These are phyloP conservation scores for Ormyrus thymus DNA, from an alignment of 2,888 invertebrate species.

Conservation along the genomic window DNA sequence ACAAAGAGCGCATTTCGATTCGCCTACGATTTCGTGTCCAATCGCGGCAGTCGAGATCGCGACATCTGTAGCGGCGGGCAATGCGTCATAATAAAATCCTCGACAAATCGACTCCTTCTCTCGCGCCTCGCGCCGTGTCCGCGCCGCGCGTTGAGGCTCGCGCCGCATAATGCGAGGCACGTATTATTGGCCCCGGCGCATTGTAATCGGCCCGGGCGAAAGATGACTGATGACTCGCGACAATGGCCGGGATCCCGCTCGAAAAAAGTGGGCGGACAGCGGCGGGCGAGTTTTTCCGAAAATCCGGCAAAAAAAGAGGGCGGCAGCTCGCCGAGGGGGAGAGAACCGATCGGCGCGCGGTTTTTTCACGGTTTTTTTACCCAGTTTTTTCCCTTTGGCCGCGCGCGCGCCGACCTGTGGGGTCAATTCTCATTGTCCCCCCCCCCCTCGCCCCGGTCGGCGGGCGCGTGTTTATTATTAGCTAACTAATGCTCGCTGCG, in stretches of 20 bases:
- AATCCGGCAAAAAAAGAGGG: slow-evolving; percentile 52
- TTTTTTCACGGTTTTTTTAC: slow-evolving; percentile 7
- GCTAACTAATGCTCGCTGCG: slow-evolving; percentile 42
- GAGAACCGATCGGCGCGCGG: background rate
- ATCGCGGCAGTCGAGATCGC: background rate
- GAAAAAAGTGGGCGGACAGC: slow-evolving; percentile 38
- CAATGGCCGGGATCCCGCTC: slow-evolving; percentile 31
- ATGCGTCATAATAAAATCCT: slow-evolving; percentile 74
- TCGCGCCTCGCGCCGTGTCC: too few relatives aligned
- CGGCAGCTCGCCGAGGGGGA: slow-evolving; percentile 25
- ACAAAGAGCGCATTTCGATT: background rate
- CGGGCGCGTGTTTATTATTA: slow-evolving; percentile 52
- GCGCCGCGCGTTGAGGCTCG: too few relatives aligned
- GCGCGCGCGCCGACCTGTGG: background rate
- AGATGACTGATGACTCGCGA: slow-evolving; percentile 50
- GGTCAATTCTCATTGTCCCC: slow-evolving; percentile 48
- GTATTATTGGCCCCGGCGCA: slow-evolving; percentile 25
- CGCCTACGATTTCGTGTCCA: slow-evolving; percentile 36
- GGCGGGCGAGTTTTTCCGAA: slow-evolving; percentile 43
- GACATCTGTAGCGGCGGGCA: slow-evolving; percentile 65
- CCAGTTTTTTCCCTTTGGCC: background rate
- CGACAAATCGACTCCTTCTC: slow-evolving; percentile 56
- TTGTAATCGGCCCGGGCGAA: background rate
- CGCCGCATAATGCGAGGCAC: slow-evolving; percentile 1
- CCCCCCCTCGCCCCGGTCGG: too few relatives aligned